Conservation (phyloP, 1,140 invertebrate species). For the Brachionus paranguensis region DNA sequence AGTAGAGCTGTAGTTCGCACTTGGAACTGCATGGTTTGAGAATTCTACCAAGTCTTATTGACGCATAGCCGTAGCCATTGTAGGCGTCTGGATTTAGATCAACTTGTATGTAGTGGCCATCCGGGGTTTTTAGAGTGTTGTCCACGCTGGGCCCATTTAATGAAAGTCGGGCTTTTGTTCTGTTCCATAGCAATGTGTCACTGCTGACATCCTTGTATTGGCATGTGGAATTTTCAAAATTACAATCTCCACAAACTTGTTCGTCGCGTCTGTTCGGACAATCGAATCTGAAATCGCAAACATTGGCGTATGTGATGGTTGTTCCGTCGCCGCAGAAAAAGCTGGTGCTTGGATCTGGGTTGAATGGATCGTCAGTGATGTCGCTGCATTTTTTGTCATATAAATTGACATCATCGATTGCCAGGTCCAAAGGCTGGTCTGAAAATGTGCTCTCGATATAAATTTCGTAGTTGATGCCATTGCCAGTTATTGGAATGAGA, state of each 20-base stretch:
- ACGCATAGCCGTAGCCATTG: background rate
- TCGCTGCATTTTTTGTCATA: slow-evolving; percentile 18
- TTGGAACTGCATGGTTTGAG: slow-evolving; percentile 11
- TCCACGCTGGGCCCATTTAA: slow-evolving; percentile 13
- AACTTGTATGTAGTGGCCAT: slow-evolving; percentile 16
- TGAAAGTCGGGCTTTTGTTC: slow-evolving; percentile 40
- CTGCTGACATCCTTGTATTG: slow-evolving; percentile 29
- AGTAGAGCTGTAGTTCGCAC: slow-evolving; percentile 60
- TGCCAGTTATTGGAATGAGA: background rate
- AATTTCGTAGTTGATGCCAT: slow-evolving; percentile 17
- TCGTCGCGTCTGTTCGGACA: slow-evolving; percentile 43
- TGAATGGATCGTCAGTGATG: background rate
- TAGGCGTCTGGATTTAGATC: background rate
- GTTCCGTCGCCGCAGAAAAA: slow-evolving; percentile 44
- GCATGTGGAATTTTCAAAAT: slow-evolving; percentile 42
- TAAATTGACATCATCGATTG: slow-evolving; percentile 44
- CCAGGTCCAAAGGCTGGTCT: slow-evolving; percentile 38
- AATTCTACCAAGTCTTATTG: background rate
- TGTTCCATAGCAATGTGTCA: background rate
- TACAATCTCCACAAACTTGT: slow-evolving; percentile 43
- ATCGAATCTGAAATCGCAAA: slow-evolving; percentile 44
- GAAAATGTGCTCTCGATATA: slow-evolving; percentile 23
- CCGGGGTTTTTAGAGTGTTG: background rate
- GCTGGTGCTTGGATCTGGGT: slow-evolving; percentile 25
- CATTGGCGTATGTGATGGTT: slow-evolving; percentile 38